Base-by-base conservation (phyloP, 2,113 vertebrate genomes). In the Amazona vittata region DNA sequence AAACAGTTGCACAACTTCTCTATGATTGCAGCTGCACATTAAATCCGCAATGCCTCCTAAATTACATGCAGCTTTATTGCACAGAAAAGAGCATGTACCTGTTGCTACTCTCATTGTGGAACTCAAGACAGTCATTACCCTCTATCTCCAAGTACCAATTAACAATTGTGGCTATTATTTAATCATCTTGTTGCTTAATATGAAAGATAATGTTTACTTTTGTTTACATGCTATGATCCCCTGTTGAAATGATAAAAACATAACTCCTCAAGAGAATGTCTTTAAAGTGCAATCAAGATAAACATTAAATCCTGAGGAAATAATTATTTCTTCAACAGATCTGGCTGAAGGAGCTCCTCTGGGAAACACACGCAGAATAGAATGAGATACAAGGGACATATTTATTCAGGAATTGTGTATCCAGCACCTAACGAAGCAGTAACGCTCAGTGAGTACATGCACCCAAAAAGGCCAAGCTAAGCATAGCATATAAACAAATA, bases 241-340 rank as follows among this genome's bases (percentile, higher is more conserved):
- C 75, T 87, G 79, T 55, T 96, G 89, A 95, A 97, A 95, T 91
- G 75, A 96, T 93, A 96, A 96, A 95, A 92, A 91, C 73, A 94
- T 94, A 96, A 91, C 78, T 97, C 71, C 93, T 97, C 98, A 96
- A 79, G 96, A 98, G 97, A 98, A 98, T 97, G 98, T 98, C 97
- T 97, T 98, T 97, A 97, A 98, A 98, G 98, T 97, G 97, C 98
- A 98, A 98, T 98, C 98, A 99, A 98, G 91, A 97, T 98, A 98
- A 98, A 98, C 97, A 97, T 97, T 97, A 98, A 97, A 97, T 96
- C 96, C 97, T 98, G 98, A 99, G 98, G 97, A 98, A 99, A 98
- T 99, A 99, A 99, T 99, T 99, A 99, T 98, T 98, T 97, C 97
- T 98, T 98, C 98, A 98, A 94, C 59, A 95, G 78, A 92, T 87